Evolutionary conservation across 53 echinoderm and acorn worm species (phyloP).

Genomic region (Actinopyga echinites): DNA sequence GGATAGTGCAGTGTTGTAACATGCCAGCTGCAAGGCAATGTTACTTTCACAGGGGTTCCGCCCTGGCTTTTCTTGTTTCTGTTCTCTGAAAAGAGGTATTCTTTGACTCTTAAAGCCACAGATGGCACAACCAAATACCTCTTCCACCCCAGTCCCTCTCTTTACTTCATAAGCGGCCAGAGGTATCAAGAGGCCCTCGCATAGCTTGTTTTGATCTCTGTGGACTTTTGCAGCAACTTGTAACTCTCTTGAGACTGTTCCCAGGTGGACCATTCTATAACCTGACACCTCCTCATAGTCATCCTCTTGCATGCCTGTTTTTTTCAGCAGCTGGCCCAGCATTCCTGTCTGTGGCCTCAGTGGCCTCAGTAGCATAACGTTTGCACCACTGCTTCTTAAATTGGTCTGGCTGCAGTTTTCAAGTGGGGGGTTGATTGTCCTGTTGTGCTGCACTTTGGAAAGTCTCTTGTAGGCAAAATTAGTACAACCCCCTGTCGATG

Average conservation of each 20-base stretch:
- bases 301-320: neutral
- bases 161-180: neutral
- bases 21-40: neutral
- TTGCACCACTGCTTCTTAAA: neutral
- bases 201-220: neutral
- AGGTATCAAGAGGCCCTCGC: neutral
- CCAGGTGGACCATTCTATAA: neutral
- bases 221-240: neutral
- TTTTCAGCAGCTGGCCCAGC: neutral
- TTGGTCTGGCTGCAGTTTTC: neutral
- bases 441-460: neutral
- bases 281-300: neutral
- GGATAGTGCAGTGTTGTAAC: neutral
- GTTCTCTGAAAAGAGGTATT: neutral
- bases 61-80: neutral
- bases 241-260: neutral
- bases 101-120: neutral
- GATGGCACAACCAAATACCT: neutral
- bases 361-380: neutral
- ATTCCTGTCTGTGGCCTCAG: neutral
- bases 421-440: neutral
- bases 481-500: neutral
- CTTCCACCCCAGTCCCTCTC: neutral
- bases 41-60: neutral
- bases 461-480: neutral